Conservation (phyloP, 2,113 vertebrate species). For the Promerops cafer region DNA sequence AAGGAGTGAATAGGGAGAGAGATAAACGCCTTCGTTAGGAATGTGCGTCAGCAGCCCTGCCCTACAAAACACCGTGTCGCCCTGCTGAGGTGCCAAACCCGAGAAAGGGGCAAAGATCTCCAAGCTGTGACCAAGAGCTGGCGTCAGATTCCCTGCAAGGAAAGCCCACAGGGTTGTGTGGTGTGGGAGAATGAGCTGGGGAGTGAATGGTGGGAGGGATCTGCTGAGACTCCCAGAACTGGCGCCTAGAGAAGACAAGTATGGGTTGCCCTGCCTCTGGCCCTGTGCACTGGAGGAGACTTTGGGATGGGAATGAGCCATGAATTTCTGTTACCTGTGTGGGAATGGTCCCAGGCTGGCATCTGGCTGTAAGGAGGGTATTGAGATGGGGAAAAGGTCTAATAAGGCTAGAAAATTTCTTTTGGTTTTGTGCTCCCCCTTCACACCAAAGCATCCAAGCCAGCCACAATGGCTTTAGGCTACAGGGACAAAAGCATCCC, state of each 20-base stretch:
- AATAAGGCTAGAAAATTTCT: background rate
- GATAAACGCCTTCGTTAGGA: background rate
- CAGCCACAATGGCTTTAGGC: background rate
- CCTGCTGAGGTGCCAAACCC: background rate
- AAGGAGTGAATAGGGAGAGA: background rate
- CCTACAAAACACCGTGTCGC: accelerated
- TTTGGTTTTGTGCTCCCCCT: accelerated
- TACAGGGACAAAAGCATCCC: background rate
- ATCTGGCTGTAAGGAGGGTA: background rate
- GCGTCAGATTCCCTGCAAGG: background rate
- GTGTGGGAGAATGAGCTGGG: too few relatives aligned
- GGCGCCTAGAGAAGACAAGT: background rate
- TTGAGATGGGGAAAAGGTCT: background rate
- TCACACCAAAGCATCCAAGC: background rate
- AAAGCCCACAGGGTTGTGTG: background rate
- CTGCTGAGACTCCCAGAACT: background rate
- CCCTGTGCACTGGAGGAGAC: background rate
- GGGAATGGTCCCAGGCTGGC: background rate
- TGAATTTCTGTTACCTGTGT: background rate
- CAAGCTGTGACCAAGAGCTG: background rate
- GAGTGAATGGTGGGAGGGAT: background rate
- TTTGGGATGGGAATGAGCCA: background rate
- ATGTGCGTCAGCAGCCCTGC: background rate
- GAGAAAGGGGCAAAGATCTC: background rate
- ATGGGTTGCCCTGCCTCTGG: background rate